A percentile compares a stretch with the other conserved stretches of the same genome.
phyloP scores from a whole-genome alignment of 2,797 vertebrate genomes.

The Spinus olivaceus region DNA sequence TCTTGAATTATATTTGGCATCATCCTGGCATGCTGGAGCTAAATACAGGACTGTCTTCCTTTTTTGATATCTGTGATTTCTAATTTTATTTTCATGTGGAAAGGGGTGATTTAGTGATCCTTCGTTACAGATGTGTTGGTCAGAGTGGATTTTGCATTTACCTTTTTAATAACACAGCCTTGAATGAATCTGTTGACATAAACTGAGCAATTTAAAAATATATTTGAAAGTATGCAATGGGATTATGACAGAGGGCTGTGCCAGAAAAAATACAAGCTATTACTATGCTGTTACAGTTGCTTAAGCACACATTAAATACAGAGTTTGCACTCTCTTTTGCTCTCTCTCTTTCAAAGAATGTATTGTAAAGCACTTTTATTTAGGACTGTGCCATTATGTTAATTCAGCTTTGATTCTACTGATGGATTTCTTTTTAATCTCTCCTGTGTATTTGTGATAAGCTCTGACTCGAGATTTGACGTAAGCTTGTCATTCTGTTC shows the following conservation, averaged over 20 bases:
- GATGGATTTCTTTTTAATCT: not conserved
- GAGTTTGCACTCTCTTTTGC: not conserved
- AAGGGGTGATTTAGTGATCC: not conserved
- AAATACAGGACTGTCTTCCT: not conserved
- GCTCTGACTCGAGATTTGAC: not conserved
- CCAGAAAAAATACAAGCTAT: slow-evolving; percentile 53
- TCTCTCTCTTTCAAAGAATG: not conserved
- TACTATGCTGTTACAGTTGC: slow-evolving; percentile 10
- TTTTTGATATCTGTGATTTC: not conserved
- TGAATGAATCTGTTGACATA: slow-evolving; percentile 47
- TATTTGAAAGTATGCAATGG: slow-evolving; percentile 32
- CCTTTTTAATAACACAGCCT: not conserved
- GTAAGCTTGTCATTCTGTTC: not conserved
- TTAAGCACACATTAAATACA: not conserved
- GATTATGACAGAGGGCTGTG: slow-evolving; percentile 7
- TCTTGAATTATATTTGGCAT: slow-evolving; percentile 20
- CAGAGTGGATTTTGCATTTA: not conserved
- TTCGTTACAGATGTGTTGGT: not conserved
- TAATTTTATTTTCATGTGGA: not conserved
- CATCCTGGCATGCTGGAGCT: not conserved
- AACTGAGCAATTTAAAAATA: slow-evolving; percentile 45
- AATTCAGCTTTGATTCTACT: not conserved
- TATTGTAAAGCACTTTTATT: not conserved
- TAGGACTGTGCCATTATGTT: not conserved
- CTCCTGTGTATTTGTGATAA: not conserved